Evolutionary conservation across 2,797 vertebrate species (phyloP), one percentile per base, ranked within the genome.

Genomic region (Sebastes paucispinis): DNA sequence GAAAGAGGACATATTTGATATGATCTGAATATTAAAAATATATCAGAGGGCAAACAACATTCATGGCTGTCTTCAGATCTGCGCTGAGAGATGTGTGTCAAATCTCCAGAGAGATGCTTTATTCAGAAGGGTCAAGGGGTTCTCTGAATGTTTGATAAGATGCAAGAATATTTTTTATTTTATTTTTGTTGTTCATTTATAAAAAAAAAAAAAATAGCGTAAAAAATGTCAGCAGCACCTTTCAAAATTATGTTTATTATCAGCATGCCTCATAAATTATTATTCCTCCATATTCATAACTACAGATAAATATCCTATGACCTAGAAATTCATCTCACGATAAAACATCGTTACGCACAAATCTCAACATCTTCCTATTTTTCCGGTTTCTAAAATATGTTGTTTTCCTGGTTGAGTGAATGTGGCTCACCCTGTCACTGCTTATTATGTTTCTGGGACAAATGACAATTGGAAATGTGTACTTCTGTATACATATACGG

Each of bases 11-110:
- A 91, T 84, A 91, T 93, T 93, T 95, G 89, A 94, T 93, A 91
- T 92, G 84, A 94, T 93, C 85, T 92, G 89, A 92, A 93, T 94
- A 93, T 94, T 92, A 93, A 93, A 94, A 94, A 93, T 95, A 94
- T 95, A 94, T 95, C 91, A 92, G 91, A 91, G 92, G 89, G 83
- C 92, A 93, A 94, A 92, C 92, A 94, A 91, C 91, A 91, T 91
- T 82, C 89, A 82, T 87, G 87, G 80, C 87, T 87, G 89, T 85
- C 87, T 91, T 95, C 88, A 94, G 93, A 95, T 94, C 84, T 92
- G 81, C 75, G 87, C 89, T 93, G 92, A 93, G 90, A 93, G 89
- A 94, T 91, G 91, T 92, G 90, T 94, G 92, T 95, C 92, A 92
- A 91, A 91, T 91, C 93, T 95, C 91, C 70, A 86, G 91, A 92